Percentiles rank a stretch among this genome's conserved stretches.
phyloP scores from a whole-genome alignment of 2,113 vertebrate species.

The Anhinga rufa region DNA sequence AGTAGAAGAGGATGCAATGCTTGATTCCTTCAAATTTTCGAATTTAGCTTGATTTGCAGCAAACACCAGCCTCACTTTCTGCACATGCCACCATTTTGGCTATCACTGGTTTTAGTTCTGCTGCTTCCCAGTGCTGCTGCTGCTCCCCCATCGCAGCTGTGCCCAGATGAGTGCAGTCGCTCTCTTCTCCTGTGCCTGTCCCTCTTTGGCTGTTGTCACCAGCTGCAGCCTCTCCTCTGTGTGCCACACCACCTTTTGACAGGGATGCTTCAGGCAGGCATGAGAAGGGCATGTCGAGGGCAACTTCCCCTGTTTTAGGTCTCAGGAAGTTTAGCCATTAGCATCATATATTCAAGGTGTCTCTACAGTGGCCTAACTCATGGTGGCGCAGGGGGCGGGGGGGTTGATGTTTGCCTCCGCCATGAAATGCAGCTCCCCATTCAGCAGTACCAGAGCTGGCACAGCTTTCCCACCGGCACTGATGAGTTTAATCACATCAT shows the following conservation, averaged over 20 bases:
- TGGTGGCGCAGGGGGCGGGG: too few relatives aligned
- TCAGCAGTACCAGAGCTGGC: background rate
- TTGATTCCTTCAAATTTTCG: background rate
- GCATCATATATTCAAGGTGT: accelerated
- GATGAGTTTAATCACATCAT: constrained; percentile 54
- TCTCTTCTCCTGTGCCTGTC: background rate
- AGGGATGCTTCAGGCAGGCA: background rate
- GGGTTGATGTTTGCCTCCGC: background rate
- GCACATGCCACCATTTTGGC: background rate
- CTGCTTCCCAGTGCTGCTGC: background rate
- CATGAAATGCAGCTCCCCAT: background rate
- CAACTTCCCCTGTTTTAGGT: background rate
- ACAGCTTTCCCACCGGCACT: background rate
- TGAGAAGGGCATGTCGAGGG: background rate
- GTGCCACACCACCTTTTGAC: background rate
- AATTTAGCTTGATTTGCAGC: background rate
- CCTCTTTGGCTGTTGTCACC: background rate
- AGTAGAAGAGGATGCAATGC: background rate
- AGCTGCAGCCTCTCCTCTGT: background rate
- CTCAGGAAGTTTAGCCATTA: background rate
- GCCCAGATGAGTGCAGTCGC: background rate
- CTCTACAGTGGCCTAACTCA: background rate
- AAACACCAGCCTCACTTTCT: background rate
- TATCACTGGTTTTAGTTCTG: background rate
- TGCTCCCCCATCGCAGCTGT: background rate